A percentile compares a stretch with the other conserved stretches of the same genome.
These are phyloP conservation scores for Pseudomugil gertrudae DNA, from an alignment of 2,797 vertebrate genomes.

Conservation along the genomic window DNA sequence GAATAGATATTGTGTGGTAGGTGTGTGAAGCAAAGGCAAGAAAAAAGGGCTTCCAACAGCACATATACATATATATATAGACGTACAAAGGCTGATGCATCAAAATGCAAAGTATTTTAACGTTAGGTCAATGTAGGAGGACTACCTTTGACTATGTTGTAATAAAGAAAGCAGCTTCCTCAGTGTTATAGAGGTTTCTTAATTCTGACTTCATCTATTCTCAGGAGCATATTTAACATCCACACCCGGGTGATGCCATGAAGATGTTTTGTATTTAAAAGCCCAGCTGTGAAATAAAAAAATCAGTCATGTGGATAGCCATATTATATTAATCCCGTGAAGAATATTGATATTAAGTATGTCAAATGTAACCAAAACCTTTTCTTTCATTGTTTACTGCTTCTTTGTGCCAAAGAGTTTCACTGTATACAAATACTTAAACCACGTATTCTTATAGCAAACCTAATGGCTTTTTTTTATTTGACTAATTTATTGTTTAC, in stretches of 20 bases:
- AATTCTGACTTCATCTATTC: slow-evolving; percentile 28
- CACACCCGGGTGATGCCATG: slow-evolving; percentile 18
- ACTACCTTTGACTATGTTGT: slow-evolving; percentile 25
- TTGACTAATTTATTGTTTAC: background rate
- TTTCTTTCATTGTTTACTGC: too few relatives aligned
- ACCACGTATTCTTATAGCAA: background rate
- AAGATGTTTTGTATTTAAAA: slow-evolving; percentile 9
- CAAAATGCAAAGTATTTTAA: slow-evolving; percentile 38
- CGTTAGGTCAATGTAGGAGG: slow-evolving; percentile 43
- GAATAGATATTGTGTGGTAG: slow-evolving; percentile 33
- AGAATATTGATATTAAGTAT: background rate
- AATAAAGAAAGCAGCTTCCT: slow-evolving; percentile 40
- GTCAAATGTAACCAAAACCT: background rate
- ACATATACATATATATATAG: slow-evolving; percentile 57
- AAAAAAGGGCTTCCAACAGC: slow-evolving; percentile 23
- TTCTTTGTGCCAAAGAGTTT: too few relatives aligned
- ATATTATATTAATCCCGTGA: slow-evolving; percentile 20
- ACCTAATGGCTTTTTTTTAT: background rate
- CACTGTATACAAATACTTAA: background rate
- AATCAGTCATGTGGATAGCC: background rate
- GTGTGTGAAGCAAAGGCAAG: background rate
- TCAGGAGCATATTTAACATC: slow-evolving; percentile 35
- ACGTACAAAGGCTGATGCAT: slow-evolving; percentile 50
- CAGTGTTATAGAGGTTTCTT: slow-evolving; percentile 22
- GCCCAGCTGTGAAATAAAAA: background rate